Evolutionary conservation across 2,113 vertebrate species (phyloP), one percentile per base, ranked within the genome.

Genomic region (Corvus cornix): DNA sequence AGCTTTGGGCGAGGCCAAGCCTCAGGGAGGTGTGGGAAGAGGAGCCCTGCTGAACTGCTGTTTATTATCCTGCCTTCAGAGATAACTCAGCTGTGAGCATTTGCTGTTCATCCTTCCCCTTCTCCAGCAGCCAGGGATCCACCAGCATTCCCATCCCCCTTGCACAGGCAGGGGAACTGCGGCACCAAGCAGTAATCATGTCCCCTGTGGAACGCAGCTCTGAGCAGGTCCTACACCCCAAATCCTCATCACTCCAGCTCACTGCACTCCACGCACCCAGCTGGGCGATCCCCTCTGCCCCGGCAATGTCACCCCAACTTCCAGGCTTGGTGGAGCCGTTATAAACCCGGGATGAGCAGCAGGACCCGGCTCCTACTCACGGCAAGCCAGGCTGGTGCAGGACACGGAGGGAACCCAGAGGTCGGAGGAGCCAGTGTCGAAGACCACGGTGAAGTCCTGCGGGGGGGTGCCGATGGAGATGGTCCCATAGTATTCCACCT

Each of bases 401-500:
- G 90, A 96, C 77, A 96, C 1, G 0, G 98, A 98, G 83, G 98
- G 98, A 3, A 98, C 98, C 98, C 98, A 98, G 81, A 98, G 92
- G 70, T 98, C 95, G 0, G 97, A 97, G 51, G 98, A 98, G 37
- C 98, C 97, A 0, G 97, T 98, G 68, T 98, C 97, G 2, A 98
- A 98, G 33, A 98, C 87, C 72, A 98, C 96, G 0, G 96, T 97
- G 95, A 98, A 98, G 24, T 95, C 43, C 95, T 98, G 97, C 0
- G 97, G 97, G 0, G 97, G 98, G 3, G 96, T 97, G 35, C 98
- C 97, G 0, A 98, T 94, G 70, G 78, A 90, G 88, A 98, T 97
- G 58, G 83, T 95, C 28, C 98, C 98, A 0, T 95, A 98, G 30
- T 97, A 98, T 46, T 98, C 94, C 51, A 86, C 52, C 98, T 98